phyloP scores from a whole-genome alignment of 2,797 vertebrate genomes.

The Sebastes oblongus region DNA sequence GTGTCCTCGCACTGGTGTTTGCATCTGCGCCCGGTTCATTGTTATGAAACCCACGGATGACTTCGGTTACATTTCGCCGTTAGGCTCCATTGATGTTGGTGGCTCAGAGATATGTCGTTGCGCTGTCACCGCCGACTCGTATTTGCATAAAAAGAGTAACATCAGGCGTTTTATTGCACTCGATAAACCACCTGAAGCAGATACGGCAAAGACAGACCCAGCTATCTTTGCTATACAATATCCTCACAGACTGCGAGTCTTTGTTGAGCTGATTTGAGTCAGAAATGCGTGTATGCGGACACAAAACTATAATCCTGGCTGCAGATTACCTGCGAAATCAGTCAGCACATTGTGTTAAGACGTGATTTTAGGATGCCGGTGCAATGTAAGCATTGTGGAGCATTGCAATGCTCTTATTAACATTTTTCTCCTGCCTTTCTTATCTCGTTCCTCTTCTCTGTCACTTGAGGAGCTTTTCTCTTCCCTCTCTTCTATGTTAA shows the following conservation, averaged over 20 bases:
- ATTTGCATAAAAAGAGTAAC: slow-evolving; percentile 64
- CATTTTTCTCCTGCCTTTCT: not conserved
- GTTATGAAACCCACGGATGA: slow-evolving; percentile 47
- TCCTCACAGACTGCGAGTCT: slow-evolving; percentile 31
- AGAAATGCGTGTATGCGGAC: not conserved
- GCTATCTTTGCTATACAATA: slow-evolving; percentile 26
- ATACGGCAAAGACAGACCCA: slow-evolving; percentile 31
- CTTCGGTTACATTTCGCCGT: slow-evolving; percentile 51
- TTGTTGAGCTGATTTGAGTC: slow-evolving; percentile 38
- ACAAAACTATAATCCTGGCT: slow-evolving; percentile 35
- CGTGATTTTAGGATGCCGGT: slow-evolving; percentile 30
- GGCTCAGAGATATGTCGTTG: slow-evolving; percentile 54
- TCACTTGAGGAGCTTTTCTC: not conserved
- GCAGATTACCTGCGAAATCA: slow-evolving; percentile 54
- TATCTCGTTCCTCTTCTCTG: slow-evolving; percentile 1
- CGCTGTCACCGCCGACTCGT: slow-evolving; percentile 40
- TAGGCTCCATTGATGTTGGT: slow-evolving; percentile 33
- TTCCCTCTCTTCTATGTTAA: not conserved
- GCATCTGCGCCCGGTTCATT: slow-evolving; percentile 20
- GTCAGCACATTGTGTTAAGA: slow-evolving; percentile 28
- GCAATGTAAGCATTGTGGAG: slow-evolving; percentile 9
- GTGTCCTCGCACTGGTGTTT: slow-evolving; percentile 22
- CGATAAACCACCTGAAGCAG: slow-evolving; percentile 51
- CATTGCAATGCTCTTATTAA: slow-evolving; percentile 1
- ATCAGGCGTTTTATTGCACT: slow-evolving; percentile 61